A percentile compares a stretch with the other conserved stretches of the same genome.
Evolutionary conservation across 1,140 invertebrate genomes (phyloP).

Genomic region (Zaprionus africanus): DNA sequence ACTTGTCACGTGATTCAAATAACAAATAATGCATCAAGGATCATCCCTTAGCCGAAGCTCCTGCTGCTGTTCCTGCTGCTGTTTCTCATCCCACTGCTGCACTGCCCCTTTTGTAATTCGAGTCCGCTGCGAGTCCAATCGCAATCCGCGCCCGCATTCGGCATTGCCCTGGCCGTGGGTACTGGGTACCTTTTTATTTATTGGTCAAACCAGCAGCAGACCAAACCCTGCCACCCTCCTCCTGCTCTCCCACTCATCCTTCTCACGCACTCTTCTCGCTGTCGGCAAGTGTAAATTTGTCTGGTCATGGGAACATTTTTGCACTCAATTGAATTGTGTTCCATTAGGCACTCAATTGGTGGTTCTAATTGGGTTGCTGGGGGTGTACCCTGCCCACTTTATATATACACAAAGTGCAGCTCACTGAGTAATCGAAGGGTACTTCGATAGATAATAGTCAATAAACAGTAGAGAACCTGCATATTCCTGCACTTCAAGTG

Average conservation of each 20-base stretch:
- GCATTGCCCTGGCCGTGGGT: conserved; percentile 31
- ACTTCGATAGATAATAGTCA: not conserved
- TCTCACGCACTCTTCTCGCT: conserved; percentile 49
- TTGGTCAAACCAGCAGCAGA: conserved; percentile 46
- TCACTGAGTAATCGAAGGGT: conserved; percentile 3
- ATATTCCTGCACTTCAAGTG: not conserved
- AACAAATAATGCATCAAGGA: conserved; percentile 73
- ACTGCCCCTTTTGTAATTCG: conserved; percentile 30
- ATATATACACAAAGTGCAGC: not conserved
- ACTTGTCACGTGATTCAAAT: conserved; percentile 82
- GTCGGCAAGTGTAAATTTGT: conserved; percentile 71
- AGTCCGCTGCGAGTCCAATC: conserved; percentile 19
- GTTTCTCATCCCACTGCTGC: not conserved
- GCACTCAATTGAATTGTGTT: conserved; percentile 60
- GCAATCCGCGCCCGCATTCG: conserved; percentile 46
- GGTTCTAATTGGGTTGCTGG: conserved; percentile 44
- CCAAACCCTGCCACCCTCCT: conserved; percentile 2
- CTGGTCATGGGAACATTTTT: conserved; percentile 72
- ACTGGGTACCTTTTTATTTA: conserved; percentile 70
- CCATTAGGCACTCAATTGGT: conserved; percentile 61
- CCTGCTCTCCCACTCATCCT: conserved; percentile 7
- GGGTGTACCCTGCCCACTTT: conserved; percentile 9
- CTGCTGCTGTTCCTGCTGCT: conserved; percentile 9
- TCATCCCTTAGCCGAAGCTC: conserved; percentile 61
- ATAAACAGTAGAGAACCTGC: not conserved